Evolutionary conservation across 2,888 invertebrate species (phyloP), one percentile per base, ranked within the genome.

Genomic region (Hirtodrosophila cameraria): DNA sequence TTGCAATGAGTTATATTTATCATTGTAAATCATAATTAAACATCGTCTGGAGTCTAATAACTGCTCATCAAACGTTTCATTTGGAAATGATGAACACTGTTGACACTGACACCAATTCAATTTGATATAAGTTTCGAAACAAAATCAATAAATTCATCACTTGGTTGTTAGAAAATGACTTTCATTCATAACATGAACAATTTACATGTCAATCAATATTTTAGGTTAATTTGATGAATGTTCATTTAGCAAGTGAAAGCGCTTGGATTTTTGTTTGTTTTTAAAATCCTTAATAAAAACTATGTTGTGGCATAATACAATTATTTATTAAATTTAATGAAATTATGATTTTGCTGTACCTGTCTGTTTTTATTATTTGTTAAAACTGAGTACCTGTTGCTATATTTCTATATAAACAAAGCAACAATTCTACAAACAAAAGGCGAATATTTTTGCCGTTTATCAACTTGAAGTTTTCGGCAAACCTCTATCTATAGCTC

Each of bases 381-480:
- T 31, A 38, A 16, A 27, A n/a, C 2, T 31, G 18, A 38, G 8
- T 48, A 28, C 16, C 33, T 48, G 25, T 28, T 41, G 18, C 20
- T 30, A 9, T 43, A 28, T 55, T 38, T 55, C n/a, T 13, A 23
- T 30, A 16, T 30, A 38, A 25, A 8, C 23, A 33, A 30, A 31
- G 9, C 49, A 31, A 25, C 25, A 60, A 58, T 36, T 38, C 25
- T 20, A 30, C 9, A 55, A n/a, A 49, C 49, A n/a, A 49, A 16
- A 38, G 28, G 38, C 28, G 36, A 49, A 55, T 30, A 38, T 35
- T 36, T 48, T 30, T 28, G 30, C 1, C 27, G 18, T 50, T 12
- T 11, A 27, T 35, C 7, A 27, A 35, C 13, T 27, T 35, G 41
- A 28, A 5, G 41, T 28, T 36, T n/a, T 16, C 9, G 43, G 3